These are phyloP conservation scores for Eretmochelys imbricata DNA, from an alignment of 2,113 vertebrate species.

Conservation along the genomic window DNA sequence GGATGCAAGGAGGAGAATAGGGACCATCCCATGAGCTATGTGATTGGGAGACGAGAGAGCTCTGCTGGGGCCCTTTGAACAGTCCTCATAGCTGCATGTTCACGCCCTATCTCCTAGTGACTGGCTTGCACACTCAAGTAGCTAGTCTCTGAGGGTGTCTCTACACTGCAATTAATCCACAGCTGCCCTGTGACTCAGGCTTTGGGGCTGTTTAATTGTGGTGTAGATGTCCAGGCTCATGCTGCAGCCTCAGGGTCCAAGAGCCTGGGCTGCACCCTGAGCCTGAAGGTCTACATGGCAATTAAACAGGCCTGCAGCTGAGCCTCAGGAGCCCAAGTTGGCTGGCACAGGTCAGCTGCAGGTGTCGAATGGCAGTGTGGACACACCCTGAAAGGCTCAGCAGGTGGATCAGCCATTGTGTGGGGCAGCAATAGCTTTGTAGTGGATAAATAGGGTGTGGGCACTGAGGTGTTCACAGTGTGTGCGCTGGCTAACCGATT, in stretches of 20 bases:
- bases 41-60: not conserved
- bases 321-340: no score
- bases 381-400: not conserved
- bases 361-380: no score
- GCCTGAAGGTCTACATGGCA: no score
- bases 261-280: no score
- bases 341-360: no score
- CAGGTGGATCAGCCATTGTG: not conserved
- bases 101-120: not conserved
- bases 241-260: not conserved
- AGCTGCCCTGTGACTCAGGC: not conserved
- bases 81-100: not conserved
- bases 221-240: not conserved
- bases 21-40: not conserved
- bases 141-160: not conserved
- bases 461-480: no score
- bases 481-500: not conserved
- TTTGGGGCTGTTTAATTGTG: not conserved
- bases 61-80: not conserved
- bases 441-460: no score
- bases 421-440: not conserved
- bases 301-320: no score
- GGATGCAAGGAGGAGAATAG: not conserved
- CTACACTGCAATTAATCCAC: not conserved
- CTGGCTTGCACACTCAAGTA: not conserved